These are phyloP conservation scores for Drosophila carrolli DNA, from an alignment of 1,140 invertebrate species.

Conservation along the genomic window DNA sequence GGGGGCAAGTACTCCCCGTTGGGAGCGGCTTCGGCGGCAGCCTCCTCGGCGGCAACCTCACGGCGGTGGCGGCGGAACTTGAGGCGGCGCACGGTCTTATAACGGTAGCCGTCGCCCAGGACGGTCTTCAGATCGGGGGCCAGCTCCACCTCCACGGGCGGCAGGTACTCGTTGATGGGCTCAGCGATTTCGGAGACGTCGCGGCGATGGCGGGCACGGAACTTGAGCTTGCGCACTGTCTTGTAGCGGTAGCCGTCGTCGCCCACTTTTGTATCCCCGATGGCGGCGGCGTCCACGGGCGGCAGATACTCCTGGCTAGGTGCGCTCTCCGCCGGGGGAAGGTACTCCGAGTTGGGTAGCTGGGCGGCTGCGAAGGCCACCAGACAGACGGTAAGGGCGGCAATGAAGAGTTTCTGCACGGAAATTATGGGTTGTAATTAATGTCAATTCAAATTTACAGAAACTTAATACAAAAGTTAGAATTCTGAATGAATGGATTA, in stretches of 20 bases:
- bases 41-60: constrained; percentile 64
- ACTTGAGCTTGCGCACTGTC: constrained; percentile 6
- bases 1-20: constrained; percentile 73
- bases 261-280: background rate
- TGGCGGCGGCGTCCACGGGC: constrained; percentile 40
- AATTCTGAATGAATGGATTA: no score
- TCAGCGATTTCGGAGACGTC: constrained; percentile 41
- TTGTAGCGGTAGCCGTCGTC: constrained; percentile 1
- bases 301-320: constrained; percentile 5
- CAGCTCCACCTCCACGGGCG: constrained; percentile 1
- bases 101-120: constrained; percentile 55
- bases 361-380: constrained; percentile 57
- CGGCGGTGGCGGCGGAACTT: constrained; percentile 64
- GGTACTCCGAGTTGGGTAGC: constrained; percentile 39
- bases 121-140: constrained; percentile 2
- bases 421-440: no score
- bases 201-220: constrained; percentile 2
- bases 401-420: constrained; percentile 65
- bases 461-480: no score
- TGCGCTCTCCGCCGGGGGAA: constrained; percentile 61
- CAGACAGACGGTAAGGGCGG: constrained; percentile 54
- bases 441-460: no score
- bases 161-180: constrained; percentile 3
- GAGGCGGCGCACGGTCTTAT: constrained; percentile 67
- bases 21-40: constrained; percentile 39